A percentile compares a stretch with the other conserved stretches of the same genome.
Evolutionary conservation across 2,888 invertebrate genomes (phyloP).

Genomic region (Caenorhabditis japonica): DNA sequence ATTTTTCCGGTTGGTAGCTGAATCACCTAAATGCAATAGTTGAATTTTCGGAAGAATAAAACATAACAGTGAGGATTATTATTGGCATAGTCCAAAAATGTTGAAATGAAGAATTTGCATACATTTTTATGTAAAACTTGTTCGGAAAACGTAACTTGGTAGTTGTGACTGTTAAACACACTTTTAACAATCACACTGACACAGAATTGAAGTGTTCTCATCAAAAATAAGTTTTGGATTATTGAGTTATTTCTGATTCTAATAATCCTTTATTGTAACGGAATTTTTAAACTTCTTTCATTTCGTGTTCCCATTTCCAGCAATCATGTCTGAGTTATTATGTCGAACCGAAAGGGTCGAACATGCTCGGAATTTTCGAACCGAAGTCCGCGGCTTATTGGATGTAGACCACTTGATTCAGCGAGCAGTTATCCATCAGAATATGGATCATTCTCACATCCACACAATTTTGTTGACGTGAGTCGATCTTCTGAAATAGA

Average conservation of each 20-base stretch:
- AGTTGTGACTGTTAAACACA: background rate
- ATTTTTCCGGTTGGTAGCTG: slow-evolving; percentile 14
- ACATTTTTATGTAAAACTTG: no score
- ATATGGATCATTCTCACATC: slow-evolving; percentile 58
- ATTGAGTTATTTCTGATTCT: no score
- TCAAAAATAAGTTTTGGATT: no score
- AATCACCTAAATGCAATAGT: slow-evolving; percentile 6
- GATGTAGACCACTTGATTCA: slow-evolving; percentile 68
- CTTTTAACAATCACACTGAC: background rate
- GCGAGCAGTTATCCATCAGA: slow-evolving; percentile 54
- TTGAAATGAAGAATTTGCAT: no score
- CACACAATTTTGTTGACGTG: slow-evolving; percentile 57
- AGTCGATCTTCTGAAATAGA: no score
- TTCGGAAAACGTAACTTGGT: no score
- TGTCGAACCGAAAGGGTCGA: slow-evolving; percentile 50
- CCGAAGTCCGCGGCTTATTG: slow-evolving; percentile 64
- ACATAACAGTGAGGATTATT: slow-evolving; percentile 3
- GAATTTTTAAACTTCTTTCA: slow-evolving; percentile 1
- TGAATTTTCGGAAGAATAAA: background rate
- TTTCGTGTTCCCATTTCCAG: slow-evolving; percentile 5
- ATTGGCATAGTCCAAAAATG: no score
- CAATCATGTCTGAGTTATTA: slow-evolving; percentile 47
- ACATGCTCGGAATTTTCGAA: slow-evolving; percentile 50
- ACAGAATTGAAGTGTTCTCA: background rate
- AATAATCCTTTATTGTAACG: no score